Percentiles rank a stretch among this genome's conserved stretches.
These are phyloP conservation scores for Rhogogaster chlorosoma DNA, from an alignment of 2,888 invertebrate genomes.

Conservation along the genomic window DNA sequence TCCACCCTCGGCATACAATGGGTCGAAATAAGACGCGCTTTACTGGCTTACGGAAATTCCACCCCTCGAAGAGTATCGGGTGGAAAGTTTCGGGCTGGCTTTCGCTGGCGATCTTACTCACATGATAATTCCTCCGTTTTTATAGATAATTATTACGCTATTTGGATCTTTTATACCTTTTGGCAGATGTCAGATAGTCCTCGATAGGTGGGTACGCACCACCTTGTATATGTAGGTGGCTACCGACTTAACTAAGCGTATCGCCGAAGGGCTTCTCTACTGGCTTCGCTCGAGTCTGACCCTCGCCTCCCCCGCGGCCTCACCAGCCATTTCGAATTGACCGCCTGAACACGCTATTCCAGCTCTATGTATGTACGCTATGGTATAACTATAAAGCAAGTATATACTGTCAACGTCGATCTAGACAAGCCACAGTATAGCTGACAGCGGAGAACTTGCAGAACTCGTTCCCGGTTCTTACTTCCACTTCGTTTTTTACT, in stretches of 20 bases:
- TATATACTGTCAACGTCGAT: conserved; percentile 11
- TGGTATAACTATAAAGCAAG: background rate
- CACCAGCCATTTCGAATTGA: conserved; percentile 39
- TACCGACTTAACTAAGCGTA: conserved; percentile 73
- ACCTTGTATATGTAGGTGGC: conserved; percentile 70
- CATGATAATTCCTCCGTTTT: no score
- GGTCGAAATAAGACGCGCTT: background rate
- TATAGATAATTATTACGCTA: background rate
- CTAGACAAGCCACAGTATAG: conserved; percentile 3
- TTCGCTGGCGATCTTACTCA: no score
- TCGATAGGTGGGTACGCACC: conserved; percentile 21
- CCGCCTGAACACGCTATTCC: conserved; percentile 41
- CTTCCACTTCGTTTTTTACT: background rate
- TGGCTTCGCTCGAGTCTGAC: conserved; percentile 73
- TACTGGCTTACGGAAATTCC: background rate
- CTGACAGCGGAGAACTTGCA: background rate
- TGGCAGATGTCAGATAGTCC: background rate
- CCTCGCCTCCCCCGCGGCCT: conserved; percentile 55
- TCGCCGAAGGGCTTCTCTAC: conserved; percentile 70
- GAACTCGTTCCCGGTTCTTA: background rate
- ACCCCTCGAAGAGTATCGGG: background rate
- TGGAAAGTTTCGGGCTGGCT: background rate
- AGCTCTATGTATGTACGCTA: background rate
- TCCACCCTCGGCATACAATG: background rate
- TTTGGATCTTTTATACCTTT: background rate